These are phyloP conservation scores for Sycophila sp. DNA, from an alignment of 1,140 invertebrate genomes.

Conservation along the genomic window DNA sequence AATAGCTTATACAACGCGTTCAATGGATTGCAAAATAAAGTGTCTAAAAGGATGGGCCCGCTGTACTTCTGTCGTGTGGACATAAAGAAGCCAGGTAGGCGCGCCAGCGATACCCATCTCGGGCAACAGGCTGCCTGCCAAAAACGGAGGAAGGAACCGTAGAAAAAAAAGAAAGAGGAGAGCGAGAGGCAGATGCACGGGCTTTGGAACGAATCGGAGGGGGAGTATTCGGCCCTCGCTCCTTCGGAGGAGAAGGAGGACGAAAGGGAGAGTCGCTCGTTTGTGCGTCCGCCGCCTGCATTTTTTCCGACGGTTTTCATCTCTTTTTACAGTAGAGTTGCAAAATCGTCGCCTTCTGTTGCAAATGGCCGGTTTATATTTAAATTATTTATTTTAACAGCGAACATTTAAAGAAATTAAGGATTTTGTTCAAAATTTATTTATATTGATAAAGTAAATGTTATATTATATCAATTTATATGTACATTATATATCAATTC, in stretches of 20 bases:
- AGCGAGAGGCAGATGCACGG: not conserved
- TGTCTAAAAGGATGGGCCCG: not conserved
- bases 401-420: too few species aligned
- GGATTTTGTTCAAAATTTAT: too few species aligned
- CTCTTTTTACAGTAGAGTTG: too few species aligned
- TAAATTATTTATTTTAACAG: too few species aligned
- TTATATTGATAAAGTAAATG: too few species aligned
- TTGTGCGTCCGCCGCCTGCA: not conserved
- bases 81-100: constrained; percentile 15
- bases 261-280: not conserved
- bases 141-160: constrained; percentile 3
- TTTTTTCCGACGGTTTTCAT: too few species aligned
- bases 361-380: too few species aligned
- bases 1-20: too few species aligned
- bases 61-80: not conserved
- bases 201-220: constrained; percentile 24
- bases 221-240: not conserved
- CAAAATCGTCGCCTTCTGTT: too few species aligned
- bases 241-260: not conserved
- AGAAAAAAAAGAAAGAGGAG: constrained; percentile 7
- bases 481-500: too few species aligned
- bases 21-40: too few species aligned
- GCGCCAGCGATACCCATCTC: constrained; percentile 22
- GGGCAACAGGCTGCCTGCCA: not conserved
- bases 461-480: too few species aligned